Conservation (phyloP, 2,888 invertebrate genomes). For the Pammene aurita region DNA sequence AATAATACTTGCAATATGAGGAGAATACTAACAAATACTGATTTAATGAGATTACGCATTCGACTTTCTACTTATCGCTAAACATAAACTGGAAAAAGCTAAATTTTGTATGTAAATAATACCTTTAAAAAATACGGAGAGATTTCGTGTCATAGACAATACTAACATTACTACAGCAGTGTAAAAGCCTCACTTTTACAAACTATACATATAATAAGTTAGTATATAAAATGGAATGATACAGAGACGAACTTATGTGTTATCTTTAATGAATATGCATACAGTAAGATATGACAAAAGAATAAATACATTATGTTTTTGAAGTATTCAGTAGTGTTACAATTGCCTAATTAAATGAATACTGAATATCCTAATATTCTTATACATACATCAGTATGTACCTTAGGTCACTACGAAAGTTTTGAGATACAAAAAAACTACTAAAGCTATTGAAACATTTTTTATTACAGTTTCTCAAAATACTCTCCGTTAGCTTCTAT, state of each 20-base stretch:
- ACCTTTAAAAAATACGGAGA: background rate
- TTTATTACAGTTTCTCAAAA: no score
- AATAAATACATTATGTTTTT: no score
- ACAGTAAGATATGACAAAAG: no score
- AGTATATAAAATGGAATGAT: background rate
- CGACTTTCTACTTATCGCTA: conserved; percentile 16
- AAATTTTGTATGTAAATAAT: background rate
- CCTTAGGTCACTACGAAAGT: no score
- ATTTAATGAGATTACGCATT: background rate
- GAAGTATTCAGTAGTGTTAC: background rate
- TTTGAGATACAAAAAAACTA: no score
- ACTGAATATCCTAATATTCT: no score
- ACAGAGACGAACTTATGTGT: background rate
- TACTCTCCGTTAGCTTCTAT: no score
- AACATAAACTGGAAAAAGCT: background rate
- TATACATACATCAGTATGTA: no score
- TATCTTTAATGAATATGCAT: background rate
- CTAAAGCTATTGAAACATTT: no score
- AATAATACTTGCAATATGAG: background rate
- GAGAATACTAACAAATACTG: conserved; percentile 5
- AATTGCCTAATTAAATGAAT: no score
- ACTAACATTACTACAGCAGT: background rate
- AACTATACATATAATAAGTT: background rate
- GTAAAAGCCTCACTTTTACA: background rate
- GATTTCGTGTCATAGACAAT: background rate